A percentile compares a stretch with the other conserved stretches of the same genome.
phyloP scores from a whole-genome alignment of 2,113 vertebrate species.

The Salvelinus namaycush region DNA sequence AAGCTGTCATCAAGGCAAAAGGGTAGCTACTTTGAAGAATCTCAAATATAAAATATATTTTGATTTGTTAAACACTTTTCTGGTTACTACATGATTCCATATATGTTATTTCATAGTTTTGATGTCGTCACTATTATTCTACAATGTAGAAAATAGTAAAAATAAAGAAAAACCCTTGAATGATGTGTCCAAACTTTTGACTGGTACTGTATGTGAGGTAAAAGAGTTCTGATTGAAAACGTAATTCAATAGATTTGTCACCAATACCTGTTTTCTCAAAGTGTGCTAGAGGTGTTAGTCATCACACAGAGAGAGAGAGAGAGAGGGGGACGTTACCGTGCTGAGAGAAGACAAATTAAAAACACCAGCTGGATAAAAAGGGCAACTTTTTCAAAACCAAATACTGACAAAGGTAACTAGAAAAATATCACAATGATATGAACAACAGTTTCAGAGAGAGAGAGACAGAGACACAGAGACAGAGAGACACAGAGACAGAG shows the following conservation, averaged over 20 bases:
- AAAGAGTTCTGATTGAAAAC: background rate
- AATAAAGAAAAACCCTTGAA: no score
- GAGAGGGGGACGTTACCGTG: constrained; percentile 41
- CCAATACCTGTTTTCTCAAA: background rate
- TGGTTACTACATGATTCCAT: no score
- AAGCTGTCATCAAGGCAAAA: no score
- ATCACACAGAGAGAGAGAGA: constrained; percentile 42
- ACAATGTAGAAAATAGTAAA: no score
- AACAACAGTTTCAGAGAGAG: constrained; percentile 55
- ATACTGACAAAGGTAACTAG: constrained; percentile 72
- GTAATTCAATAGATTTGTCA: background rate
- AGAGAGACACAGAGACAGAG: no score
- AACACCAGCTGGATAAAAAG: constrained; percentile 34
- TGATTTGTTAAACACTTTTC: no score
- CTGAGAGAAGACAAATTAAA: constrained; percentile 24
- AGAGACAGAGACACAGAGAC: background rate
- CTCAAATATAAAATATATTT: no score
- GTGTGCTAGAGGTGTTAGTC: constrained; percentile 35
- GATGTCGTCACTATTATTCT: no score
- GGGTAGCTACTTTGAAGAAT: no score
- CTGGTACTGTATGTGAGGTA: no score
- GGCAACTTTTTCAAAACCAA: constrained; percentile 55
- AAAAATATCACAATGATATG: constrained; percentile 69
- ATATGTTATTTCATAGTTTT: no score
- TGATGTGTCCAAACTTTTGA: no score